Evolutionary conservation across 2,113 vertebrate genomes (phyloP).

Genomic region (Motacilla tschutschensis): DNA sequence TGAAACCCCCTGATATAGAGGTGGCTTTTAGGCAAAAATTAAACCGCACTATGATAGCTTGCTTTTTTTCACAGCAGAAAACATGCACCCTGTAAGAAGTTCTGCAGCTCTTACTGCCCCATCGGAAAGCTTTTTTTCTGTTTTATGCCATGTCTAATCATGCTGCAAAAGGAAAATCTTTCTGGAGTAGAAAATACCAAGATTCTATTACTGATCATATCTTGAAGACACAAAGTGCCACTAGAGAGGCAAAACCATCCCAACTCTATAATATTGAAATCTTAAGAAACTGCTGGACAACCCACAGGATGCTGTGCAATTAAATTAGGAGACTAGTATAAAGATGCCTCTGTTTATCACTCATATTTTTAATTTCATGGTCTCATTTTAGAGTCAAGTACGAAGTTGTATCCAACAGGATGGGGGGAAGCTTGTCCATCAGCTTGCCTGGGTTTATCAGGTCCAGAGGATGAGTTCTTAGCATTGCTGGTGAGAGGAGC

Average conservation of each 20-base stretch:
- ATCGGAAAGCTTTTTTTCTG: accelerated
- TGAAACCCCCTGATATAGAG: neutral
- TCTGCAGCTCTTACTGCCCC: neutral
- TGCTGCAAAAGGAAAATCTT: neutral
- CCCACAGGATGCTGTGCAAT: neutral
- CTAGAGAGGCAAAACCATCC: neutral
- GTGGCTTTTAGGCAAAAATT: neutral
- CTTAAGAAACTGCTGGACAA: neutral
- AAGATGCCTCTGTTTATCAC: neutral
- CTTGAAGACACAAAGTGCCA: neutral
- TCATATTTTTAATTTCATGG: neutral
- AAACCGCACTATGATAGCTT: neutral
- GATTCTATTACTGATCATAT: neutral
- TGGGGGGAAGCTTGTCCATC: neutral
- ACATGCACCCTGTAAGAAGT: neutral
- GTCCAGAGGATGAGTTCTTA: neutral
- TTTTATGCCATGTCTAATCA: neutral
- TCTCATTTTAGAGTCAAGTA: neutral
- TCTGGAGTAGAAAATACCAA: neutral
- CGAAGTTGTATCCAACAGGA: neutral
- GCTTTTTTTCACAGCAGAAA: neutral
- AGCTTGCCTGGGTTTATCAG: neutral
- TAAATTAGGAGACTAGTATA: neutral
- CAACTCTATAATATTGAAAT: neutral
- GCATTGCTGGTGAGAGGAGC: neutral